Evolutionary conservation across 2,113 vertebrate genomes (phyloP).

Genomic region (Chaetops frenatus): DNA sequence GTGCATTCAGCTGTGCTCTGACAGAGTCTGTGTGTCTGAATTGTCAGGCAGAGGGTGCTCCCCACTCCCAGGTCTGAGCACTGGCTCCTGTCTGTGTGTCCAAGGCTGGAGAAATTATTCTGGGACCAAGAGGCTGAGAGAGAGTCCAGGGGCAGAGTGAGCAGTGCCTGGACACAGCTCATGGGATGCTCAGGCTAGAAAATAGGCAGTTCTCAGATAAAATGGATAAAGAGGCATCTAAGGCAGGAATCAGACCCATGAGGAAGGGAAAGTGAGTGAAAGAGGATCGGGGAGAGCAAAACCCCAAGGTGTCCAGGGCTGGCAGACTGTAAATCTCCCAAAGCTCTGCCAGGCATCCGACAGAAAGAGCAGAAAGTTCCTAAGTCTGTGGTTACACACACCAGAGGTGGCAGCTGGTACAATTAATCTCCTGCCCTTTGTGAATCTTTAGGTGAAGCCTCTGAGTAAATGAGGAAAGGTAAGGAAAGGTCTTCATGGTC

Average conservation of each 20-base stretch:
- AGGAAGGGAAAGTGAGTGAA: neutral
- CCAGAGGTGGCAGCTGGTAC: neutral
- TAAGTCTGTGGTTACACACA: neutral
- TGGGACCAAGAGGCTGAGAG: neutral
- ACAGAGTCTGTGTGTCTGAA: neutral
- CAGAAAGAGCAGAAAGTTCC: neutral
- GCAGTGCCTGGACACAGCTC: neutral
- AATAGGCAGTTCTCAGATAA: neutral
- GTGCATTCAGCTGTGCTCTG: too few species aligned
- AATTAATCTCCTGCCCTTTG: conserved; percentile 44
- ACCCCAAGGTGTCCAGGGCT: neutral
- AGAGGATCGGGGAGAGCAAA: neutral
- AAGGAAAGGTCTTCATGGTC: neutral
- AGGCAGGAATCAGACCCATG: neutral
- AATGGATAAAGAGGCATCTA: neutral
- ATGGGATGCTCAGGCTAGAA: neutral
- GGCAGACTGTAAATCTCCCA: neutral
- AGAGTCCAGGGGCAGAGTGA: neutral
- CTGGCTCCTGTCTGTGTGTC: neutral
- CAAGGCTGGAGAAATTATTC: neutral
- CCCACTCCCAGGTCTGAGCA: neutral
- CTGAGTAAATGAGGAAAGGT: conserved; percentile 15
- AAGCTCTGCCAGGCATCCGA: neutral
- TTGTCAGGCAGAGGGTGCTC: neutral
- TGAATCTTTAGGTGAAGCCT: conserved; percentile 3